Evolutionary conservation across 1,140 invertebrate genomes (phyloP).

Genomic region (Ceratosolen fusciceps): DNA sequence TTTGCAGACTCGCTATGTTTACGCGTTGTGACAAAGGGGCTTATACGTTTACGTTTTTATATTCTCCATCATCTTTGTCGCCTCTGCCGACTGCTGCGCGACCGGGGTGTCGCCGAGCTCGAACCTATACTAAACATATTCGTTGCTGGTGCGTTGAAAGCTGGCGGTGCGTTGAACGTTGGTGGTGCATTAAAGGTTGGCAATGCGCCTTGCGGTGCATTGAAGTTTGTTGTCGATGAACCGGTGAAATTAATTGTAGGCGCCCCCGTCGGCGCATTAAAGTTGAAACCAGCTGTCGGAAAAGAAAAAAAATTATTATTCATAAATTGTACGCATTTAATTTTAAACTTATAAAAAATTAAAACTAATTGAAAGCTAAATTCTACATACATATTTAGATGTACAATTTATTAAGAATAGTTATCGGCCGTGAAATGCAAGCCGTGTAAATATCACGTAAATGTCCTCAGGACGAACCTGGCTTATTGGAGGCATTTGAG

Average conservation of each 20-base stretch:
- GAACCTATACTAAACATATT: slow-evolving; percentile 71
- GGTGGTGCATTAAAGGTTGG: no score
- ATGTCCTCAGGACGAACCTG: slow-evolving; percentile 53
- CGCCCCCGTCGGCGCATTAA: slow-evolving; percentile 55
- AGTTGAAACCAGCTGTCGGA: slow-evolving; percentile 60
- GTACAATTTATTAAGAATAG: no score
- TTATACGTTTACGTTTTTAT: slow-evolving; percentile 53
- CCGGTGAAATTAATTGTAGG: slow-evolving; percentile 55
- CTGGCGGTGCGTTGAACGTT: slow-evolving; percentile 27
- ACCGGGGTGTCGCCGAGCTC: slow-evolving; percentile 65
- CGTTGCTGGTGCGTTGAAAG: slow-evolving; percentile 56
- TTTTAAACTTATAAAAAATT: no score
- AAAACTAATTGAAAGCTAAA: no score
- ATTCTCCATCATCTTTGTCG: slow-evolving; percentile 70
- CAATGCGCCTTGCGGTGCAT: no score
- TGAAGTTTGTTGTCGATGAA: slow-evolving; percentile 54
- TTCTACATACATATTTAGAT: no score
- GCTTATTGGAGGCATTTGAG: slow-evolving; percentile 54
- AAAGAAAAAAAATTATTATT: no score
- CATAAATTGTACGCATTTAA: no score
- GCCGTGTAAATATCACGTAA: no score
- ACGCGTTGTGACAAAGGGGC: background rate
- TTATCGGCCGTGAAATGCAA: no score
- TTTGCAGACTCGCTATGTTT: no score
- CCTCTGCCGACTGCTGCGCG: slow-evolving; percentile 58